A percentile compares a stretch with the other conserved stretches of the same genome.
phyloP scores from a whole-genome alignment of 1,140 invertebrate species.

The Drosophila ficusphila region DNA sequence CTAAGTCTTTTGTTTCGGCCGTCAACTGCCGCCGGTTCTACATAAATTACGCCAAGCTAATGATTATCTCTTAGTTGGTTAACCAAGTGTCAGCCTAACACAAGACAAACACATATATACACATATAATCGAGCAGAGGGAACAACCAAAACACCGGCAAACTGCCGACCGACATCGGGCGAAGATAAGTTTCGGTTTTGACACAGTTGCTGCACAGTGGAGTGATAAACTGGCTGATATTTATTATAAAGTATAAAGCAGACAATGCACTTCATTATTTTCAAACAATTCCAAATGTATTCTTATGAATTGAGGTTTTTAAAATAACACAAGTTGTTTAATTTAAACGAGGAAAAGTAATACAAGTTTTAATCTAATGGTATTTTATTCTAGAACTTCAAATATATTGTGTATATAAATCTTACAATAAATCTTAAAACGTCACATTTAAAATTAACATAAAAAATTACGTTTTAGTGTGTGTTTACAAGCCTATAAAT shows the following conservation, averaged over 20 bases:
- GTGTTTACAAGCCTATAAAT: no score
- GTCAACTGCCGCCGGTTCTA: conserved; percentile 38
- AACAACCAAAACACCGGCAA: conserved; percentile 11
- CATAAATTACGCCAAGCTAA: conserved; percentile 63
- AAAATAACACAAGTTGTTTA: no score
- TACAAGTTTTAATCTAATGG: no score
- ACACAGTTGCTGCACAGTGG: conserved; percentile 7
- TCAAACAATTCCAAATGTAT: background rate
- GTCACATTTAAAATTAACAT: no score
- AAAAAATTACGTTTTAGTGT: no score
- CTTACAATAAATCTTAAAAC: no score
- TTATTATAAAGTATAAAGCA: no score
- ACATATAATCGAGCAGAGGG: background rate
- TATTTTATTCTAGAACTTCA: no score
- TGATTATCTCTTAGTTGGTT: conserved; percentile 64
- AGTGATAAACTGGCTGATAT: background rate
- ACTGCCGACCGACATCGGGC: background rate
- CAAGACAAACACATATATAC: conserved; percentile 14
- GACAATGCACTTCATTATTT: no score
- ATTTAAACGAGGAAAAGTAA: no score
- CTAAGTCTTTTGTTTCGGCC: conserved; percentile 44
- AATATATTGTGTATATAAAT: no score
- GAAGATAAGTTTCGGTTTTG: conserved; percentile 3
- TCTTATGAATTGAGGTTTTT: background rate
- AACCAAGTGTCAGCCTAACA: conserved; percentile 57